Evolutionary conservation across 2,797 vertebrate species (phyloP), one percentile per base, ranked within the genome.

Genomic region (Anabacerthia variegaticeps): DNA sequence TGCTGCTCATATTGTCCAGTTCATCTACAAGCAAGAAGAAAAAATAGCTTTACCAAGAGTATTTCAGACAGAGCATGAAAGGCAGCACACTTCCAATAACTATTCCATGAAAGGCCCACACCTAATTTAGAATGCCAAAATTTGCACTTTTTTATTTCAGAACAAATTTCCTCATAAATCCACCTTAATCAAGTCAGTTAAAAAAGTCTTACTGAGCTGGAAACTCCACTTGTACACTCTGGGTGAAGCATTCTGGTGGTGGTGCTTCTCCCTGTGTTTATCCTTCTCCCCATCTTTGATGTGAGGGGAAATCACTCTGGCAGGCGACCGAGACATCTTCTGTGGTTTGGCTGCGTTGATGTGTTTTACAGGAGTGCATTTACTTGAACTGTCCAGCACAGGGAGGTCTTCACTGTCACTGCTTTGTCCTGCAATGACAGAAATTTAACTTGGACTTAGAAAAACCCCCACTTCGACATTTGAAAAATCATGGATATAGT

Each of bases 161-260:
- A 88, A 78, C 21, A n/a, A 26, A 14, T 27, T 36, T 63, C 37
- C n/a, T 79, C 39, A 4, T 17, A 18, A 72, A 65, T 66, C 28
- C 59, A 9, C 51, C 39, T 36, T 56, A 66, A 81, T 19, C 13
- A 44, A 87, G 5, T 26, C 5, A 81, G 14, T 67, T 27, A 49
- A 74, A 88, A 62, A 71, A 30, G 58, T 75, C 98, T 98, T 98
- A 98, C 98, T 98, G 71, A 99, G 98, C 96, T 99, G 99, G 95
- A 99, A 99, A 86, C 98, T 99, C 99, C 99, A 99, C 92, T 99
- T 99, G 95, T 99, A 98, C 3, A 98, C 98, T 92, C 99, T 98
- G 21, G 99, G 98, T 2, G 99, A 99, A 49, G 98, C 89, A 74
- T 97, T 98, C 7, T 97, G 97, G 92, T 98, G 98, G 93, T 95